A percentile compares a stretch with the other conserved stretches of the same genome.
These are phyloP conservation scores for Drosophila meridiana DNA, from an alignment of 2,888 invertebrate genomes.

Conservation along the genomic window DNA sequence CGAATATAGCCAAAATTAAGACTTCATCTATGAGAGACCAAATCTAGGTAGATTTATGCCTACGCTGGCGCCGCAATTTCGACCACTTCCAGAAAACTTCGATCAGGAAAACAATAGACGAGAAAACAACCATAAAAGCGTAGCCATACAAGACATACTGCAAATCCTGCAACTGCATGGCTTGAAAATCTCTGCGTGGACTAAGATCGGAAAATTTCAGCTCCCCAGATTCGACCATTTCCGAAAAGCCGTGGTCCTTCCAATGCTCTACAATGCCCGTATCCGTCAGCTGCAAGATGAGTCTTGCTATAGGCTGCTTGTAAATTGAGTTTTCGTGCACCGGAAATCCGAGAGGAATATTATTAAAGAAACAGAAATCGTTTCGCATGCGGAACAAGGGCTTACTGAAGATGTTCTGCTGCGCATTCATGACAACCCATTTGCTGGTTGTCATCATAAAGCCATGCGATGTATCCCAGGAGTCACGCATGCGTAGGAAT, in stretches of 20 bases:
- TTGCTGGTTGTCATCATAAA: conserved; percentile 70
- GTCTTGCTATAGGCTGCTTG: conserved; percentile 50
- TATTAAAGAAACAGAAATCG: conserved; percentile 76
- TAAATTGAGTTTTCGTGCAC: conserved; percentile 78
- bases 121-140: conserved; percentile 55
- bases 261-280: conserved; percentile 67
- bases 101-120: conserved; percentile 48
- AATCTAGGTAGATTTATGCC: neutral
- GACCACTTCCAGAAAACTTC: conserved; percentile 47
- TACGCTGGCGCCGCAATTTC: neutral
- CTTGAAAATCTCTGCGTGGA: conserved; percentile 51
- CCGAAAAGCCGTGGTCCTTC: conserved; percentile 62
- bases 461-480: conserved; percentile 67
- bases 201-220: conserved; percentile 64
- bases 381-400: conserved; percentile 71
- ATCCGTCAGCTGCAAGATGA: conserved; percentile 67
- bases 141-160: conserved; percentile 74
- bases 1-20: neutral
- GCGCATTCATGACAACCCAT: conserved; percentile 74
- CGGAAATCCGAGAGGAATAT: conserved; percentile 76
- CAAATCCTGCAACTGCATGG: conserved; percentile 75
- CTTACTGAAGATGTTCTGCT: conserved; percentile 75
- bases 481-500: conserved; percentile 68
- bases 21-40: neutral
- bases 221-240: conserved; percentile 68